Base-by-base conservation (phyloP, 2,113 vertebrate species). In the Cavia porcellus region DNA sequence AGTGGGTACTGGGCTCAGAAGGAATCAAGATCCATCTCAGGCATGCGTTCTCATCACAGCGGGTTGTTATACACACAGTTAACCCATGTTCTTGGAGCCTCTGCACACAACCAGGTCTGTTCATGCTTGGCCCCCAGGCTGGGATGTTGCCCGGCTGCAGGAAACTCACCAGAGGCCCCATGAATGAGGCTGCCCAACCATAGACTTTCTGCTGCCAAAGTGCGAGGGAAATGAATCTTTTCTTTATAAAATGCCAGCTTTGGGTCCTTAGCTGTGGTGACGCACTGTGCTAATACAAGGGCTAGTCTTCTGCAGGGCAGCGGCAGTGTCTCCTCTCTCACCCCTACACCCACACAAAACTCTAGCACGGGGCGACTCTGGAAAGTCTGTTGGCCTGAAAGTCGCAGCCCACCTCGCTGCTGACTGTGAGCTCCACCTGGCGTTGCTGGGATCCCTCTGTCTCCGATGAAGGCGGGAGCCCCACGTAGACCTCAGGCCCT, bases 381-480 rank as follows among this genome's bases (percentile, higher is more conserved):
- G 32, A 24, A 45, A 17, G 12, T 35, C 77, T 19, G 25, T 0
- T 24, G 62, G 55, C 4, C n/a, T 0, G 0, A 50, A 64, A 30
- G 32, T 42, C 74, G 13, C 32, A 17, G 3, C n/a, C 59, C 22
- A 13, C 5, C 25, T 20, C 77, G 19, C 24, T 4, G 28, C 7
- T 10, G 15, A 24, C 12, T 19, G 19, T 1, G 7, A 50, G 11
- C 2, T 3, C 17, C 32, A 14, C 22, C 64, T 25, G 15, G 47
- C 50, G 0, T 1, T 1, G 9, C 22, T 35, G 12, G 0, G 57
- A 15, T 14, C 25, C 59, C 3, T 30, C 38, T 9, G 3, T 66
- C 68, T 32, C 9, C 0, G 6, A 6, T 1, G 25, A 28, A 45
- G 59, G 81, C 6, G 0, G 0, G 12, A 20, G 13, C 25, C 59